Evolutionary conservation across 2,888 invertebrate species (phyloP), one percentile per base, ranked within the genome.

Genomic region (Bellardia bayeri): DNA sequence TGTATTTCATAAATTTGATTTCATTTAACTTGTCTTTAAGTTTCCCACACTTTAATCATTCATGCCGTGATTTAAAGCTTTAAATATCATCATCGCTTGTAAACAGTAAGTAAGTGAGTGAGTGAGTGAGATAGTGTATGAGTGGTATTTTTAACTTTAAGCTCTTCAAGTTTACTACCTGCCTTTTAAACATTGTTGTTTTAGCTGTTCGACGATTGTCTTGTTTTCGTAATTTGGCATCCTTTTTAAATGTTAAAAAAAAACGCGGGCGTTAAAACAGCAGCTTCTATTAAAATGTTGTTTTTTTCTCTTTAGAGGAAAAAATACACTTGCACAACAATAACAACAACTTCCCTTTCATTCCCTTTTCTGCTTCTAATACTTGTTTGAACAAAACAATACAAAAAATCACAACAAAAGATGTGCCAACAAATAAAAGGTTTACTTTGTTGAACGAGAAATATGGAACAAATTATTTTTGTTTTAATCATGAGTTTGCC

Each of bases 231-330:
- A 54, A 37, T 72, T 56, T 45, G 42, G 71, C 83, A 83, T 83
- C 78, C 78, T 83, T 78, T 54, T 37, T 49, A 58, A 58, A 66
- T 13, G 16, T 58, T 61, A 56, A 30, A 45, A 72, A 72, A 75
- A 82, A 78, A 76, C 79, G 86, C 83, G 83, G 86, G 86, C 86
- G 86, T 87, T 54, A 81, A 81, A 87, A 87, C 76, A 81, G 63
- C 82, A 79, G 74, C 75, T 83, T 86, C 63, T 72, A 37, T 63
- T 72, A 72, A 7, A 30, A 49, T 16, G 42, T 33, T 56, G 23
- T 16, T 56, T 56, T 56, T 56, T 56, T 56, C 8, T 16, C 16
- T 37, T 23, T 23, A 23, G 33, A 4, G 14, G 14, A 5, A 16
- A 54, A 5, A 54, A 54, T 23, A 54, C 51, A 33, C 33, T 33